Percentiles rank a stretch among this genome's conserved stretches.
These are phyloP conservation scores for Sphyrna mokarran DNA, from an alignment of 2,113 vertebrate species.

Conservation along the genomic window DNA sequence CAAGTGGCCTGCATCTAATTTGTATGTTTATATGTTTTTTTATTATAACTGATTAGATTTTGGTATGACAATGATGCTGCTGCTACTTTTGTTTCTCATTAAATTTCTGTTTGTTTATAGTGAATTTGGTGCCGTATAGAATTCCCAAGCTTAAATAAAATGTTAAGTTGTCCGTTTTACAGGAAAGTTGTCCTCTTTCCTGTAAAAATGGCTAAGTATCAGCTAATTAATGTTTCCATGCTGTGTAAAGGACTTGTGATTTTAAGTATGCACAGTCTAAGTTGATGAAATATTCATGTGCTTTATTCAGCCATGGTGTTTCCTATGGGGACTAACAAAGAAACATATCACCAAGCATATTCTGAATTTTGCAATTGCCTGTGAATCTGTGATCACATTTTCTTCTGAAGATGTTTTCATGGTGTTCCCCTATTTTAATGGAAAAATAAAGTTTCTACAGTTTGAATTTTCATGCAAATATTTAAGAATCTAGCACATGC, in stretches of 20 bases:
- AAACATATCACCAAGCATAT: background rate
- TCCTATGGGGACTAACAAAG: background rate
- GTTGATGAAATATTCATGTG: conserved; percentile 13
- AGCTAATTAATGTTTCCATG: background rate
- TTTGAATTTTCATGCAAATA: background rate
- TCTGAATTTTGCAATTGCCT: background rate
- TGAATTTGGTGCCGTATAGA: background rate
- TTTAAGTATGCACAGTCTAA: background rate
- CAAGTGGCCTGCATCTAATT: too few species aligned
- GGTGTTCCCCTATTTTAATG: background rate
- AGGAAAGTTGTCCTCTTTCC: too few species aligned
- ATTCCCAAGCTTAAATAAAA: conserved; percentile 1
- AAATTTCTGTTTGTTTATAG: background rate
- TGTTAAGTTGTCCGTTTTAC: background rate
- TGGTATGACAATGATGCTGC: background rate
- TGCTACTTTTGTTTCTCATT: background rate
- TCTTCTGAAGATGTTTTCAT: background rate
- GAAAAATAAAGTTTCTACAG: background rate
- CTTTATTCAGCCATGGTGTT: background rate
- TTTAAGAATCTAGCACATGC: background rate
- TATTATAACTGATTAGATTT: background rate
- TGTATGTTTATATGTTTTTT: background rate
- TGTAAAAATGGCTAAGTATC: conserved; percentile 11
- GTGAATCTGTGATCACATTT: background rate
- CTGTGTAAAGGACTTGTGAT: background rate